These are phyloP conservation scores for Luperina testacea DNA, from an alignment of 2,888 invertebrate species.

Conservation along the genomic window DNA sequence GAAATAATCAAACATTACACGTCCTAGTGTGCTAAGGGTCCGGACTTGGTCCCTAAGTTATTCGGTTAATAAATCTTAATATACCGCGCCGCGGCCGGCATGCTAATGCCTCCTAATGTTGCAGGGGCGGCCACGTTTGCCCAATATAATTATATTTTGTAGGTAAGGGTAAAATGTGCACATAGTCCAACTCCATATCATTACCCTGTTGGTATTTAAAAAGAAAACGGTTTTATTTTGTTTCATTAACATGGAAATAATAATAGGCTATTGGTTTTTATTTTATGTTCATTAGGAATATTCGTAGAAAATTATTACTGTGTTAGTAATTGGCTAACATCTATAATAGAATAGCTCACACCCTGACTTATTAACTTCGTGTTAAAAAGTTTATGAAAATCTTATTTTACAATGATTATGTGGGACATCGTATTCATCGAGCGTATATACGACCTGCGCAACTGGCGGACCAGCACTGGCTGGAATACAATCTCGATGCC, in stretches of 20 bases:
- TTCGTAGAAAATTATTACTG: background rate
- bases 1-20: slow-evolving; percentile 61
- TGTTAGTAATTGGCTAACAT: no score
- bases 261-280: background rate
- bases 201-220: background rate
- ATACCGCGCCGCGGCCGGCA: slow-evolving; percentile 65
- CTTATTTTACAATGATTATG: background rate
- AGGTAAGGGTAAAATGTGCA: slow-evolving; percentile 53
- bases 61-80: slow-evolving; percentile 78
- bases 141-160: slow-evolving; percentile 63
- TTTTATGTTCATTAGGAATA: background rate
- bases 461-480: background rate
- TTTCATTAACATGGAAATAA: background rate
- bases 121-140: slow-evolving; percentile 66
- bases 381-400: background rate
- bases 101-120: slow-evolving; percentile 74
- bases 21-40: slow-evolving; percentile 53
- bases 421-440: no score
- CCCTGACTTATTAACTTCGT: background rate
- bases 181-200: slow-evolving; percentile 13
- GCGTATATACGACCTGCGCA: background rate
- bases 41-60: slow-evolving; percentile 69
- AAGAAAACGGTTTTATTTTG: background rate
- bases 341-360: background rate
- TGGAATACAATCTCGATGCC: background rate